Conservation (phyloP, 1,140 invertebrate species). For the Megalopta genalis region DNA sequence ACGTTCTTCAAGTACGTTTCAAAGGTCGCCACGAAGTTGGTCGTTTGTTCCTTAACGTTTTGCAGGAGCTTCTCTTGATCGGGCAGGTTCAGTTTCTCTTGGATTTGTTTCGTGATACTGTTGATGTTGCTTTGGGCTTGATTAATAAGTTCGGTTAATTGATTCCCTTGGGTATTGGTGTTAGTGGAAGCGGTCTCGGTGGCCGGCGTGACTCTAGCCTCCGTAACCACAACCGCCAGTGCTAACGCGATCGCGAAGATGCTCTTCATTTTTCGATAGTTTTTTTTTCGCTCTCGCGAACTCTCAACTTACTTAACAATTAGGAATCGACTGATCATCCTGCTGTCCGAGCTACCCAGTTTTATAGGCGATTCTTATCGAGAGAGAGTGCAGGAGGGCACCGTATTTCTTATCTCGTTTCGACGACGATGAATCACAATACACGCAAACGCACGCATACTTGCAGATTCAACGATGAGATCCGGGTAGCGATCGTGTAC, state of each 20-base stretch:
- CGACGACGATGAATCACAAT: conserved; percentile 19
- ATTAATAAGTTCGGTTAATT: conserved; percentile 56
- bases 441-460: not conserved
- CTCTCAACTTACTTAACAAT: conserved; percentile 28
- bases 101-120: conserved; percentile 59
- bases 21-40: conserved; percentile 61
- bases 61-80: conserved; percentile 64
- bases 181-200: not conserved
- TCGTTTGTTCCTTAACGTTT: conserved; percentile 67
- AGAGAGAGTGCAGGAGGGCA: conserved; percentile 55
- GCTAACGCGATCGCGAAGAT: conserved; percentile 46
- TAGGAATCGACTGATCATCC: conserved; percentile 57
- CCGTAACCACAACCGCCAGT: conserved; percentile 26
- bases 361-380: conserved; percentile 75
- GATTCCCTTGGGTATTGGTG: not conserved
- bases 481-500: no score
- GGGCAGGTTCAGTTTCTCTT: conserved; percentile 63
- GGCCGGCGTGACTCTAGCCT: conserved; percentile 26
- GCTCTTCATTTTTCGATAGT: conserved; percentile 67
- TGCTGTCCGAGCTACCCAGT: conserved; percentile 34
- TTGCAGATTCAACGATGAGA: no score
- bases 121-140: conserved; percentile 64
- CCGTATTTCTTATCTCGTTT: conserved; percentile 60
- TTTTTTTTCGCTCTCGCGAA: conserved; percentile 47
- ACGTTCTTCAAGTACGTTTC: conserved; percentile 61